Evolutionary conservation across 2,113 vertebrate genomes (phyloP), one percentile per base, ranked within the genome.

Genomic region (Mustela nigripes): DNA sequence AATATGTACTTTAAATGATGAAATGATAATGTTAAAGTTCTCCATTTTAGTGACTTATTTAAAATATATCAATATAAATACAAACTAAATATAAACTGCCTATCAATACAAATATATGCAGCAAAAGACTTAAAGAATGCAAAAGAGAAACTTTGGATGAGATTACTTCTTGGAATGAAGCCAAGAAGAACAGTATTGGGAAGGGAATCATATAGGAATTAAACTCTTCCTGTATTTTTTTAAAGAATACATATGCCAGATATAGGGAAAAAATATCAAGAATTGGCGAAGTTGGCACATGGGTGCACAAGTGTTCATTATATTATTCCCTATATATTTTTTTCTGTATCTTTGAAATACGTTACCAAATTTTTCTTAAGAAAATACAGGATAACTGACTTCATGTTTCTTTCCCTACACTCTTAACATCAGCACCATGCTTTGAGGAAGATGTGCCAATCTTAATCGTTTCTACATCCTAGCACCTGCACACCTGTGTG

Each of bases 71-170:
- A 95, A 71, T 63, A 56, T n/a, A 78, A 82, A 87, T 48, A 45
- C 4, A 89, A 80, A 80, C 48, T 53, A 85, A 89, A 74, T 69
- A 50, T 73, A 95, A 95, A 78, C 15, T 95, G 19, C 53, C 48
- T 56, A 39, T 42, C 18, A 2, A 67, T 73, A 74, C 7, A 95
- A 95, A 69, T 4, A 24, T 56, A 63, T 86, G 10, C 36, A 89
- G 14, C 24, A 91, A 89, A 91, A 95, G 6, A 85, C 48, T 48
- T 65, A 58, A 12, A 8, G 9, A 60, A 84, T 83, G 33, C 56
- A 83, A 95, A 83, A 82, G 11, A 84, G 33, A 71, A 42, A 71
- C 87, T 93, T 50, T 69, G 5, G 11, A 69, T 69, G 7, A 93
- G 28, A 80, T 1, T 60, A 24, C 4, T 65, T 69, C 26, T 69